phyloP scores from a whole-genome alignment of 2,888 invertebrate genomes.

The Parnassius glacialis region DNA sequence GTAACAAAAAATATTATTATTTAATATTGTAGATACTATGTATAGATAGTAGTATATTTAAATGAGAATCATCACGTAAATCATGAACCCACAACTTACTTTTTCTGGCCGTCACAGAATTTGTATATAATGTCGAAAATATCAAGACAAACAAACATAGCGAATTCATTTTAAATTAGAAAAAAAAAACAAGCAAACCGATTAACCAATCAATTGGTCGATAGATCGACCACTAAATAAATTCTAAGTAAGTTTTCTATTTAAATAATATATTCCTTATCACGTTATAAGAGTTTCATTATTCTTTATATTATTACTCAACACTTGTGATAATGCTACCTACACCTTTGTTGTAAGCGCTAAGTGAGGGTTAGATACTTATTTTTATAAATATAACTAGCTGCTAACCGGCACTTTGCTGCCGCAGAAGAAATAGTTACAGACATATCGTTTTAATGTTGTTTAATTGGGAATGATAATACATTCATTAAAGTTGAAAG shows the following conservation, averaged over 20 bases:
- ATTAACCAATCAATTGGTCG: conserved; percentile 1
- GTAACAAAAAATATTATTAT: neutral
- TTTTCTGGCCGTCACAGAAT: conserved; percentile 28
- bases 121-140: conserved; percentile 18
- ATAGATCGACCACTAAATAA: too few species aligned
- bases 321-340: conserved; percentile 16
- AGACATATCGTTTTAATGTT: too few species aligned
- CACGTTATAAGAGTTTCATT: conserved; percentile 10
- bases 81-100: conserved; percentile 32
- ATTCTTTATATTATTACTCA: conserved; percentile 15
- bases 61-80: neutral
- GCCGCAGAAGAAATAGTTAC: too few species aligned
- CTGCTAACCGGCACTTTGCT: too few species aligned
- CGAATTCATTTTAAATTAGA: conserved; percentile 9
- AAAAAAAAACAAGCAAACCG: neutral
- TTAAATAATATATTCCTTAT: conserved; percentile 20
- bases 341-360: conserved; percentile 6
- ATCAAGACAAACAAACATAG: conserved; percentile 9
- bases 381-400: too few species aligned
- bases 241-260: too few species aligned
- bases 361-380: too few species aligned
- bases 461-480: too few species aligned
- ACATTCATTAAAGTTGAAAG: too few species aligned
- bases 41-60: neutral
- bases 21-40: neutral